Evolutionary conservation across 2,888 invertebrate genomes (phyloP), one percentile per base, ranked within the genome.

Genomic region (Caenorhabditis plicata): DNA sequence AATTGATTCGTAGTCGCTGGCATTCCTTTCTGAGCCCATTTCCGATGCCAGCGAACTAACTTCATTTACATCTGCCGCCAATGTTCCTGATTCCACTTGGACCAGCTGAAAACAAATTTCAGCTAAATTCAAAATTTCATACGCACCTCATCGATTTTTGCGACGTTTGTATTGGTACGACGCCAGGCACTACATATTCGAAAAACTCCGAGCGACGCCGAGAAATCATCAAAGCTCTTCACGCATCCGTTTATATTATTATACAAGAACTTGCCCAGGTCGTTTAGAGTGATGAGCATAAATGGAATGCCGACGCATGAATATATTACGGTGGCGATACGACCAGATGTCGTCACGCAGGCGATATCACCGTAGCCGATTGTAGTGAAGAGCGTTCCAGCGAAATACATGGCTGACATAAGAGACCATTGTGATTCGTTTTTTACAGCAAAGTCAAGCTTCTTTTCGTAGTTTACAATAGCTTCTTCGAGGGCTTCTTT

Each of bases 281-380:
- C 94, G 33, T 93, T 92, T 68, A 96, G 83, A 9, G 94, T 88
- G 61, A 95, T 91, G 73, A 95, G 85, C 83, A 96, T 93, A 75
- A 96, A 85, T 0, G 96, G 96, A 74, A 96, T 95, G 11, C 96
- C 77, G 65, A 96, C 87, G 35, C 78, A 69, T 20, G 95, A 91
- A 82, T 96, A 96, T 29, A 91, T 85, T 64, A 96, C 92, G 0
- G 94, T 93, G 35, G 92, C 86, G 0, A 89, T 87, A 66, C 89
- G 87, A 11, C 94, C 96, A n/a, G 88, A 87, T 20, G 74, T 86
- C 7, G 95, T 96, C 66, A 88, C 88, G 1, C 96, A 95, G 33
- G 90, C 88, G 73, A 96, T 90, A 82, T 96, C 92, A 60, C 96
- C 95, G 84, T 95, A 96, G 78, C 95, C 78, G 33, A 78, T 78